phyloP scores from a whole-genome alignment of 2,888 invertebrate species.

The Mamestra brassicae region DNA sequence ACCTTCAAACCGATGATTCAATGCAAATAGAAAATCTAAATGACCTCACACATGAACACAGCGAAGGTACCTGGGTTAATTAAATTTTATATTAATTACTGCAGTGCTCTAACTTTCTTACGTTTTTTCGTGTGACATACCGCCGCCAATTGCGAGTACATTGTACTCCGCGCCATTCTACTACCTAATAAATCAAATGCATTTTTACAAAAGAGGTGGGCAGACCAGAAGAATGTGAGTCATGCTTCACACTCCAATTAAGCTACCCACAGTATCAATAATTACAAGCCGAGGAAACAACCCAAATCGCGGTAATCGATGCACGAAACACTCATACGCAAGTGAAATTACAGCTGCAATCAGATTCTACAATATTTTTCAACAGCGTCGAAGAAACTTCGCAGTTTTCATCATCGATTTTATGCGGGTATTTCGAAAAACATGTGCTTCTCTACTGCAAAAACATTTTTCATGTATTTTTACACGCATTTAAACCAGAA shows the following conservation, averaged over 20 bases:
- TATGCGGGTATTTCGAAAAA: slow-evolving; percentile 83
- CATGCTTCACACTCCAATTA: slow-evolving; percentile 90
- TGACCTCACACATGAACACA: slow-evolving; percentile 68
- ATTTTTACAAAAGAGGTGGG: slow-evolving; percentile 85
- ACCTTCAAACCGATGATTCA: slow-evolving; percentile 79
- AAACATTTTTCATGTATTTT: slow-evolving; percentile 53
- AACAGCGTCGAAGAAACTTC: slow-evolving; percentile 60
- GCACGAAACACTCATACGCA: slow-evolving; percentile 83
- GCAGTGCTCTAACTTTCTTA: slow-evolving; percentile 36
- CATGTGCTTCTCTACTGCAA: slow-evolving; percentile 64
- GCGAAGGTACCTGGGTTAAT: slow-evolving; percentile 63
- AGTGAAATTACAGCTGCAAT: slow-evolving; percentile 80
- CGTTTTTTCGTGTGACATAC: slow-evolving; percentile 37
- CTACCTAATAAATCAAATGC: slow-evolving; percentile 77
- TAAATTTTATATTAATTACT: slow-evolving; percentile 38
- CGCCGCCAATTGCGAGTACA: slow-evolving; percentile 25
- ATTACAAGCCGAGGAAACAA: slow-evolving; percentile 83
- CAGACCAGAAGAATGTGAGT: slow-evolving; percentile 83
- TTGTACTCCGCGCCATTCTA: slow-evolving; percentile 50
- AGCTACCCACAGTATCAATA: slow-evolving; percentile 87
- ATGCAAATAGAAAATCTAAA: slow-evolving; percentile 74
- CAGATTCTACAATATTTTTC: slow-evolving; percentile 67
- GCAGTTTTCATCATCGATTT: slow-evolving; percentile 63
- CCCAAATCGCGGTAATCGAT: slow-evolving; percentile 84
- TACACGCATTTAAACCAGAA: slow-evolving; percentile 56